Base-by-base conservation (phyloP, 1,140 invertebrate genomes). In the Oreohelix idahoensis region DNA sequence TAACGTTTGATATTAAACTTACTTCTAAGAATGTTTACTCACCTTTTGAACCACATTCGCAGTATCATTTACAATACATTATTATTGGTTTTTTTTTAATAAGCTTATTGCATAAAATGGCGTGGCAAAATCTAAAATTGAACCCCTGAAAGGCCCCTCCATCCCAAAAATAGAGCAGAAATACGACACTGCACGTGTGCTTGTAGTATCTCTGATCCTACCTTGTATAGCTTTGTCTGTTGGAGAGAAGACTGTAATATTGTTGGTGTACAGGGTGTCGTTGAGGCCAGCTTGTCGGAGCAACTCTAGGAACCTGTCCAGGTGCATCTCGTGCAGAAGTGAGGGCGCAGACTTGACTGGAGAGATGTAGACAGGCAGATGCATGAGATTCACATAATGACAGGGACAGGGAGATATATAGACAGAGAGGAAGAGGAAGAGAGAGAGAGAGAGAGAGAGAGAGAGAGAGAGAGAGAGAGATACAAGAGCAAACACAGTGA, bases 231-330 rank as follows among this genome's bases (percentile, higher is more conserved):
- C 87, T n/a, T 83, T 74, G 77, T 88, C 84, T 1, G 86, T 85
- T 32, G 87, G 87, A n/a, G 86, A 79, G 29, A 87, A 85, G 15
- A 88, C 26, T 49, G 87, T 88, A 79, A 83, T 78, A 63, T 86
- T 79, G 45, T 83, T 74, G 39, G 38, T 81, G n/a, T 53, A 76
- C 36, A 88, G 81, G 29, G 49, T 75, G 29, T 79, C 29, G 42
- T 85, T 83, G 13, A 87, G 69, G 15, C 84, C 84, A 36, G 84
- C 79, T 15, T 79, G 32, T 20, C 58, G 26, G 23, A 70, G 38
- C n/a, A 86, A 35, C 5, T 85, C 66, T 53, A 86, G 73, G 51
- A 88, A 86, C 36, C 49, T 80, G 36, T 86, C 73, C 66, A 88
- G 81, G 26, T 84, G 69, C 79, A 88, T 81, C 38, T 88, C 86